A percentile compares a stretch with the other conserved stretches of the same genome.
phyloP scores from a whole-genome alignment of 2,888 invertebrate species.

The Brachylomia viminalis region DNA sequence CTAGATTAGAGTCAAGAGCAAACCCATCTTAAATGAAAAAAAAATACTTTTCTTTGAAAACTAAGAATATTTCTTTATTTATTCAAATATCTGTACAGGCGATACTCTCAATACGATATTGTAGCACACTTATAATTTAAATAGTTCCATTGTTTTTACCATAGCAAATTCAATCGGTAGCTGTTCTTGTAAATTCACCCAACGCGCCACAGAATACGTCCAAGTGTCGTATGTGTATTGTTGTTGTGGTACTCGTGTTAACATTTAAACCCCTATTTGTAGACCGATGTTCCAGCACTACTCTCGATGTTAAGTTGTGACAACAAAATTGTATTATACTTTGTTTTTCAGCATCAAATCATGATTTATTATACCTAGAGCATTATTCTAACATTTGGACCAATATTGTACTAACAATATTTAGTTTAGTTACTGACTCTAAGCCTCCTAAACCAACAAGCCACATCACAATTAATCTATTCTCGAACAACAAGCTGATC shows the following conservation, averaged over 20 bases:
- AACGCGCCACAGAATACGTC: too few relatives aligned
- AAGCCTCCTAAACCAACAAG: background rate
- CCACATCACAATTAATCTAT: background rate
- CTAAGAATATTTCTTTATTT: background rate
- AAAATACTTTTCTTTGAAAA: background rate
- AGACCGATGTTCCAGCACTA: background rate
- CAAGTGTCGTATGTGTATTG: too few relatives aligned
- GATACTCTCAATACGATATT: too few relatives aligned
- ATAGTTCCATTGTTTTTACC: too few relatives aligned
- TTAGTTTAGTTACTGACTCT: background rate
- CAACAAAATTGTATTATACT: too few relatives aligned
- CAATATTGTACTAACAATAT: background rate
- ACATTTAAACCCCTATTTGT: background rate
- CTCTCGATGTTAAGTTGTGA: background rate
- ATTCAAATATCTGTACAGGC: too few relatives aligned
- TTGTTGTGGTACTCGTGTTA: background rate
- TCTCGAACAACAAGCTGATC: slow-evolving; percentile 1
- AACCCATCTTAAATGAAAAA: too few relatives aligned
- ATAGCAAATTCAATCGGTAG: too few relatives aligned
- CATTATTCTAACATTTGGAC: background rate
- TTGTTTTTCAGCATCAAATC: background rate
- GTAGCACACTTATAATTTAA: too few relatives aligned
- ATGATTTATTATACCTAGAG: background rate
- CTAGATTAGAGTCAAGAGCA: too few relatives aligned
- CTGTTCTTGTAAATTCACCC: too few relatives aligned